phyloP scores from a whole-genome alignment of 2,113 vertebrate genomes.

The Blennius ocellaris region DNA sequence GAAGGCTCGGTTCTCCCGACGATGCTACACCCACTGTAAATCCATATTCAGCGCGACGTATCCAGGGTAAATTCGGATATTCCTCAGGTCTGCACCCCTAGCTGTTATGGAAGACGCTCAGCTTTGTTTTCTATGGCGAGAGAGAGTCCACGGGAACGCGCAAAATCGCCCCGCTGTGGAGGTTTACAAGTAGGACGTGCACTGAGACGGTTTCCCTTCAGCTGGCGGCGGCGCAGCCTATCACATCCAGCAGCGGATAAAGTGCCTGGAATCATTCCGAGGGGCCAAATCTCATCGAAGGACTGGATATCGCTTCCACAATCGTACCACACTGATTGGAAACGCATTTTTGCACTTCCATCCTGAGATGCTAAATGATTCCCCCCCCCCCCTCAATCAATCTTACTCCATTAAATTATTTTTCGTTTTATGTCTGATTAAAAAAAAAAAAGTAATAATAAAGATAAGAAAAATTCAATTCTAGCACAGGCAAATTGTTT shows the following conservation, averaged over 20 bases:
- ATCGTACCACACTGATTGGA: too few relatives aligned
- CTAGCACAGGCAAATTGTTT: too few relatives aligned
- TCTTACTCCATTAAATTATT: too few relatives aligned
- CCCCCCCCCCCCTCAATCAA: too few relatives aligned
- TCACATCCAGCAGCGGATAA: conserved; percentile 14
- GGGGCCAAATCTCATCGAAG: too few relatives aligned
- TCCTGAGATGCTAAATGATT: too few relatives aligned
- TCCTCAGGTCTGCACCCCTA: conserved; percentile 69
- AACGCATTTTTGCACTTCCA: too few relatives aligned
- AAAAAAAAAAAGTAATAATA: too few relatives aligned
- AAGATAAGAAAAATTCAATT: too few relatives aligned
- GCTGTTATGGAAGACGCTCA: conserved; percentile 82
- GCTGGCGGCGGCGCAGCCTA: conserved; percentile 42
- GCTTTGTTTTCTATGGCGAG: conserved; percentile 86
- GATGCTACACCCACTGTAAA: conserved; percentile 76
- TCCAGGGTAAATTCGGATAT: conserved; percentile 58
- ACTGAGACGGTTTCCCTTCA: conserved; percentile 49
- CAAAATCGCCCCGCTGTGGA: conserved; percentile 74
- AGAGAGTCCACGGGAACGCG: conserved; percentile 79
- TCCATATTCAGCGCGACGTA: conserved; percentile 76
- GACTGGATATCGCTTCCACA: too few relatives aligned
- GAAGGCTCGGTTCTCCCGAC: conserved; percentile 70
- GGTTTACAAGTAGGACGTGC: conserved; percentile 72
- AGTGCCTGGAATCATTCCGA: too few relatives aligned
- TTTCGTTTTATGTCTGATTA: too few relatives aligned